A percentile compares a stretch with the other conserved stretches of the same genome.
Evolutionary conservation across 1,140 invertebrate species (phyloP).

Genomic region (Formica selysi): DNA sequence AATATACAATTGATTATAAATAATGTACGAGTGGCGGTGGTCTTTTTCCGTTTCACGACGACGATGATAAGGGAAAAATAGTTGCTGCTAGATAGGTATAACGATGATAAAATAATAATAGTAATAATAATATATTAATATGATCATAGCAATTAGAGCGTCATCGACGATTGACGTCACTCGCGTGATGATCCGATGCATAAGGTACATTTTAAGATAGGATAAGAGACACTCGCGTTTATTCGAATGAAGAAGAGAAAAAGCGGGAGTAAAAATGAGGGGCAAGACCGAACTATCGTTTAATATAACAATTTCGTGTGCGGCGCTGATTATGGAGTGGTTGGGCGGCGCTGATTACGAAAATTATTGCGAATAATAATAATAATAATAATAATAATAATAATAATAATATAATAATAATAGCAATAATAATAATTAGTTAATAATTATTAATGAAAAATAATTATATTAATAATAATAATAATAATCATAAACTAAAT

Average conservation of each 20-base stretch:
- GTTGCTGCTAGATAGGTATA: conserved; percentile 30
- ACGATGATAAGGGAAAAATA: conserved; percentile 21
- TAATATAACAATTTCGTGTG: background rate
- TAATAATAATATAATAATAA: conserved; percentile 65
- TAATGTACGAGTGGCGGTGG: background rate
- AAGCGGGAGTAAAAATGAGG: background rate
- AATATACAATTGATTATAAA: conserved; percentile 40
- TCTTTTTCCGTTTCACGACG: conserved; percentile 19
- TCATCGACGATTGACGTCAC: conserved; percentile 3
- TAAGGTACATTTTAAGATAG: background rate
- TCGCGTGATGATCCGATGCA: background rate
- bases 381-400: conserved; percentile 62
- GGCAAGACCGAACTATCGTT: conserved; percentile 12
- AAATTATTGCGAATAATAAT: conserved; percentile 48
- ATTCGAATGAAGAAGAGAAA: background rate
- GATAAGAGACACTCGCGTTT: conserved; percentile 48
- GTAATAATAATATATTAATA: conserved; percentile 7
- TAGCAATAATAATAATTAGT: conserved; percentile 68
- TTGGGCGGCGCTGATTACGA: conserved; percentile 18
- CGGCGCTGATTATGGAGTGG: conserved; percentile 29
- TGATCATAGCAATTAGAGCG: background rate
- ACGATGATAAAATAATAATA: conserved; percentile 60
- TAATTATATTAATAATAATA: conserved; percentile 76
- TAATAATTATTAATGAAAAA: conserved; percentile 75
- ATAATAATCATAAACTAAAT: conserved; percentile 77